Base-by-base conservation (phyloP, 2,113 vertebrate genomes). In the Psophia crepitans region DNA sequence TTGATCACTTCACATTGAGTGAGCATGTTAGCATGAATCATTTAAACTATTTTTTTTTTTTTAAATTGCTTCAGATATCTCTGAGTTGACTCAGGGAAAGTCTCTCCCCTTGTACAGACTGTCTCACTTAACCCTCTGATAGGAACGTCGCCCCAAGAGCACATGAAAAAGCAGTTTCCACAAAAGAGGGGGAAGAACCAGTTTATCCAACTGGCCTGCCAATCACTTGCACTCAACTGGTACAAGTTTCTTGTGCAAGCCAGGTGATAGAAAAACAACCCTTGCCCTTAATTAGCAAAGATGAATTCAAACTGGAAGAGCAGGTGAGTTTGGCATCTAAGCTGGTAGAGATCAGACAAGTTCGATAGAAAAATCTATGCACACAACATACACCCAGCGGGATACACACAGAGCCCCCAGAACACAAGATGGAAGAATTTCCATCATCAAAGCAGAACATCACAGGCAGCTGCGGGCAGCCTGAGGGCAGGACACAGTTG, bases 401-500 rank as follows among this genome's bases (percentile, higher is more conserved):
- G 97, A 92, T 94, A 90, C 83, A 85, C 37, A 61, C 33, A 95
- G 64, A 94, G 74, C 80, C 96, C 85, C 46, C 84, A 80, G 90
- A 97, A 96, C 91, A 96, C 66, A 92, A 97, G 97, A 95, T 76
- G 84, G 94, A 95, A 96, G 96, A 96, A 94, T 95, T 94, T 85
- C 94, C 89, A 96, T 96, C 95, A 96, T 96, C 96, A 97, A 97
- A 97, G 96, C 89, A 93, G 81, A 95, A 93, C 93, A 94, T 91
- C 91, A 95, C 84, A 96, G 94, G 81, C 87, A 80, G 96, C 95
- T 93, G 81, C 71, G 11, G 82, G 90, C 96, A 96, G 93, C 97
- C 95, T 64, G 90, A 97, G 96, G 97, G 97, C 95, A 97, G 95
- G 96, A 97, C 94, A 89, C 77, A 39, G 97, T 97, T 97, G 97